Conservation (phyloP, 2,888 invertebrate species). For the Nudaria mundana region DNA sequence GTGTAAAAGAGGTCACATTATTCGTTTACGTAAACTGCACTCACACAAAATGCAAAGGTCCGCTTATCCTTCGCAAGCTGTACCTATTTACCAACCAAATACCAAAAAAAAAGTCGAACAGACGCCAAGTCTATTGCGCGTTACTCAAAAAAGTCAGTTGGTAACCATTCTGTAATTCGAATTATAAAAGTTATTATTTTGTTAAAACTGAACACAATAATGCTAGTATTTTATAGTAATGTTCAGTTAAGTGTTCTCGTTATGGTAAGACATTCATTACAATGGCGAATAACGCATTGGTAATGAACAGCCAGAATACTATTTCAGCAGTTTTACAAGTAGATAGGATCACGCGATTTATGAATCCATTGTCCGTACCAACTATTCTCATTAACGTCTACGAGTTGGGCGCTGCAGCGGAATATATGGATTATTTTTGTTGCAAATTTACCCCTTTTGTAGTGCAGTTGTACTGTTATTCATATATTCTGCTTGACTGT, state of each 20-base stretch:
- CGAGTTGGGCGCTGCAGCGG: slow-evolving; percentile 39
- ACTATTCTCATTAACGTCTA: slow-evolving; percentile 66
- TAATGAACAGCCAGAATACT: slow-evolving; percentile 56
- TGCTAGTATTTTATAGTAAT: slow-evolving; percentile 33
- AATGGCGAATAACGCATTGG: slow-evolving; percentile 58
- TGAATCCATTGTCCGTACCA: slow-evolving; percentile 64
- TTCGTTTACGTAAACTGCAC: no score
- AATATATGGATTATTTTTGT: slow-evolving; percentile 44
- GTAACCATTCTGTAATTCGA: no score
- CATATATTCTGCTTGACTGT: slow-evolving; percentile 18
- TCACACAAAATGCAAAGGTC: no score
- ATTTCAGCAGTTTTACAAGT: slow-evolving; percentile 60
- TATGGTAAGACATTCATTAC: slow-evolving; percentile 59
- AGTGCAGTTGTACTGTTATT: slow-evolving; percentile 23
- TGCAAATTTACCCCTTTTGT: slow-evolving; percentile 28
- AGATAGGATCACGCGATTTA: slow-evolving; percentile 68
- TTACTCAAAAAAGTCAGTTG: no score
- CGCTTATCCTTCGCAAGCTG: no score
- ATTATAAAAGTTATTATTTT: no score
- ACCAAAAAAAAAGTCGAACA: no score
- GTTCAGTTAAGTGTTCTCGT: slow-evolving; percentile 37
- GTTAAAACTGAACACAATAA: no score
- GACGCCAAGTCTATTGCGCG: no score
- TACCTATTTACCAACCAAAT: no score
- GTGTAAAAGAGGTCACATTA: no score